These are phyloP conservation scores for Buphagus erythrorhynchus DNA, from an alignment of 2,797 vertebrate genomes.

Conservation along the genomic window DNA sequence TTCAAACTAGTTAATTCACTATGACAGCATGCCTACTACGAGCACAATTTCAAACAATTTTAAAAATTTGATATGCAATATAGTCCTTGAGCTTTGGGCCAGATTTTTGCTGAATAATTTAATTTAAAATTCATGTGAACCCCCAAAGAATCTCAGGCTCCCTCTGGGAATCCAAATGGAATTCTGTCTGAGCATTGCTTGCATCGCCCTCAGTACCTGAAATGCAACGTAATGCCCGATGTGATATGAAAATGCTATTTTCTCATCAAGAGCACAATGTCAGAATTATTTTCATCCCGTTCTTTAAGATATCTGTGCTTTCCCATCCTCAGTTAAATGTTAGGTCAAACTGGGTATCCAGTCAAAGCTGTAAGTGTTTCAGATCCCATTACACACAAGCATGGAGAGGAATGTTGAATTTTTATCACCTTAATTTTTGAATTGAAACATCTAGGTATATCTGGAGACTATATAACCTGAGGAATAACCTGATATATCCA, in stretches of 20 bases:
- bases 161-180: background rate
- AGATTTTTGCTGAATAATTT: conserved; percentile 47
- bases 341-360: background rate
- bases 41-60: background rate
- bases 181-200: background rate
- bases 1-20: background rate
- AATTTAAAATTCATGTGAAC: background rate
- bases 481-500: background rate
- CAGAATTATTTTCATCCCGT: conserved; percentile 13
- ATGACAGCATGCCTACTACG: background rate
- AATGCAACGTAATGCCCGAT: background rate
- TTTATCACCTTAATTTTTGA: background rate
- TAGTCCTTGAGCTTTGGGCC: background rate
- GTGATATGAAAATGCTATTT: background rate
- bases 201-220: background rate
- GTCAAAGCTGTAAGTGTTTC: background rate
- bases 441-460: background rate
- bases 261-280: background rate
- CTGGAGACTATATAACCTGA: background rate
- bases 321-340: background rate
- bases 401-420: background rate
- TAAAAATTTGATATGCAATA: background rate
- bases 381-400: background rate
- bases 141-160: background rate
- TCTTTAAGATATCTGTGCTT: background rate